Evolutionary conservation across 2,113 vertebrate species (phyloP), one percentile per base, ranked within the genome.

Genomic region (Cardinalis cardinalis): DNA sequence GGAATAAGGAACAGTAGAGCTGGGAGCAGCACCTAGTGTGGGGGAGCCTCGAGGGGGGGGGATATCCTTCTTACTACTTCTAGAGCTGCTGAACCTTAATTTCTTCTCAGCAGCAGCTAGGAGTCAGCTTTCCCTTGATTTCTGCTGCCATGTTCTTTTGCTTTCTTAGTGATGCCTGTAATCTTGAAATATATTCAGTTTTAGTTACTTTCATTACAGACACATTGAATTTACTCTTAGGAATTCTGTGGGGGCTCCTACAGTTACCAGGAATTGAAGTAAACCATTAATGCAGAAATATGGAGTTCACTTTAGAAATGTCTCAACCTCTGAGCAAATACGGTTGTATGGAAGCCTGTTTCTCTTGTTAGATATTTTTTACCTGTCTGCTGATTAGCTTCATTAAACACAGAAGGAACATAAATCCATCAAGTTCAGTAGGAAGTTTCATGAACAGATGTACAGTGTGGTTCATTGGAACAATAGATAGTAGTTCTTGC

Each of bases 21-120:
- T 72, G 68, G 40, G 65, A 81, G 44, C 44, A 75, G 40, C 18
- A 58, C 32, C 20, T 49, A 4, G 6, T 32, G 46, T 34, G 9
- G 0, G 0, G 28, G 55, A 66, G 46, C 38, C 20, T 59, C 5
- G 2, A 11, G 11, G 2, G 8, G 3, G 3, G 4, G 4, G 46
- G 36, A 49, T 55, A 31, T 63, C 48, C 49, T 86, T 20, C 68
- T 64, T 63, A 31, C 68, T 28, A 8, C 21, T 53, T 14, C 9
- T 49, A 36, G 36, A 32, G 24, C 19, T 40, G 15, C 58, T 56
- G 51, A 65, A n/a, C 51, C 28, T 53, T 15, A 10, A 19, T 25
- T 51, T 31, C 36, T 52, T 59, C 38, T 58, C 32, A 65, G 21
- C 34, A 68, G 58, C 71, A 64, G 12, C 14, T n/a, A 14, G 3